Evolutionary conservation across 2,797 vertebrate genomes (phyloP).

Genomic region (Anguilla marmorata): DNA sequence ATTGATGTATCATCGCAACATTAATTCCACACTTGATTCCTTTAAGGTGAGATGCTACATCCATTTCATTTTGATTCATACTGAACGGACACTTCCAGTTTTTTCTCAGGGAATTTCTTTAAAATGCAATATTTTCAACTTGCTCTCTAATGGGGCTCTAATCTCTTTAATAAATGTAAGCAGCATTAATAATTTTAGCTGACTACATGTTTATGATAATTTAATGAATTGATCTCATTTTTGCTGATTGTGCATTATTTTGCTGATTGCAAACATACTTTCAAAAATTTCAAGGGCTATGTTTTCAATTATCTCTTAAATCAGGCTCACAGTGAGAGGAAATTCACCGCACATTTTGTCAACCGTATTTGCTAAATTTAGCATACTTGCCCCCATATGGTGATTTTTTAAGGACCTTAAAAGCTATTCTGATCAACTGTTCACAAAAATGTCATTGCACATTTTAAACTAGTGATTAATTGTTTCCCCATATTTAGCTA

Average conservation of each 20-base stretch:
- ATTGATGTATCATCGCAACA: background rate
- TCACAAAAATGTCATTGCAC: background rate
- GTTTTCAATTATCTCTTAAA: background rate
- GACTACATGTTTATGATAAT: background rate
- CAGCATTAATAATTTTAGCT: background rate
- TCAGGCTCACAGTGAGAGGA: background rate
- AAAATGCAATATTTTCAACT: background rate
- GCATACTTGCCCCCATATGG: background rate
- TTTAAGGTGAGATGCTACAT: background rate
- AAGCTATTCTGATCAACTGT: background rate
- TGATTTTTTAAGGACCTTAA: background rate
- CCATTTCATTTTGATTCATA: background rate
- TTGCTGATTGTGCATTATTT: background rate
- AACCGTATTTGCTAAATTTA: background rate
- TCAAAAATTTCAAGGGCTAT: no score
- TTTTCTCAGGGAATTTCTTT: background rate
- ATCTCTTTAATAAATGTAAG: background rate
- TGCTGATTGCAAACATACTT: no score
- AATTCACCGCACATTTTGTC: background rate
- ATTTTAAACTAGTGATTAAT: background rate
- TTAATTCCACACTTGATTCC: background rate
- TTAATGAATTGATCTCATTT: background rate
- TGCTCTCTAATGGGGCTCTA: background rate
- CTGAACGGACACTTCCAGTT: background rate
- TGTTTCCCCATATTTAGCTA: background rate